Conservation (phyloP, 2,888 invertebrate genomes). For the Alitta virens region DNA sequence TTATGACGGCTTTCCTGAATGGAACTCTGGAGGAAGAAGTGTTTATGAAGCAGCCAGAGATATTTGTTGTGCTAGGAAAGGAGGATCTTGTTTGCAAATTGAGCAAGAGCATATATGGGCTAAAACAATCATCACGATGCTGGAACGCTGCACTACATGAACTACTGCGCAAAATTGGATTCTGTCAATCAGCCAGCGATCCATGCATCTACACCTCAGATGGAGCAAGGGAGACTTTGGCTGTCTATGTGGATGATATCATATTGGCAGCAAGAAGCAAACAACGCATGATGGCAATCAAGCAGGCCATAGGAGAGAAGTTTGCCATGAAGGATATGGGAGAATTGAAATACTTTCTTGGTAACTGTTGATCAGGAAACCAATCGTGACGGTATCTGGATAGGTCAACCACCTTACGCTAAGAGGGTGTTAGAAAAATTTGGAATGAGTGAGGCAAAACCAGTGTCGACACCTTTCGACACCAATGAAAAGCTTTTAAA, state of each 20-base stretch:
- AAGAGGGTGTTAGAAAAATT: slow-evolving; percentile 2
- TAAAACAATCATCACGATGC: slow-evolving; percentile 28
- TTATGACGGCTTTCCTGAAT: too few relatives aligned
- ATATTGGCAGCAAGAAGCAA: not conserved
- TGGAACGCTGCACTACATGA: slow-evolving; percentile 6
- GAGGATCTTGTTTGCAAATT: too few relatives aligned
- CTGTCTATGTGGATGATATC: too few relatives aligned
- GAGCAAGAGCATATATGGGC: too few relatives aligned
- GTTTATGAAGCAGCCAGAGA: too few relatives aligned
- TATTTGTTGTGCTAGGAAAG: too few relatives aligned
- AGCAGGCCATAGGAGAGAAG: slow-evolving; percentile 7
- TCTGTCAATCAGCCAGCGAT: slow-evolving; percentile 20
- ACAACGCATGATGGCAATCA: not conserved
- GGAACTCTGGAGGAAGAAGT: too few relatives aligned
- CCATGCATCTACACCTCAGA: slow-evolving; percentile 11
- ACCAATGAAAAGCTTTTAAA: not conserved
- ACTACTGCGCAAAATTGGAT: slow-evolving; percentile 14
- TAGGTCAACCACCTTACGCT: slow-evolving; percentile 8
- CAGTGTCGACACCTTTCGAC: slow-evolving; percentile 4
- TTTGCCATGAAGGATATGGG: slow-evolving; percentile 8
- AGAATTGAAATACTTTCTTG: slow-evolving; percentile 5
- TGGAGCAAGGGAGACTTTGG: not conserved
- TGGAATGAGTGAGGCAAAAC: slow-evolving; percentile 1
- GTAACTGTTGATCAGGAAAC: slow-evolving; percentile 3
- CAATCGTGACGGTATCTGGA: slow-evolving; percentile 5